A percentile compares a stretch with the other conserved stretches of the same genome.
These are phyloP conservation scores for Caenorhabditis virilis DNA, from an alignment of 2,888 invertebrate species.

Conservation along the genomic window DNA sequence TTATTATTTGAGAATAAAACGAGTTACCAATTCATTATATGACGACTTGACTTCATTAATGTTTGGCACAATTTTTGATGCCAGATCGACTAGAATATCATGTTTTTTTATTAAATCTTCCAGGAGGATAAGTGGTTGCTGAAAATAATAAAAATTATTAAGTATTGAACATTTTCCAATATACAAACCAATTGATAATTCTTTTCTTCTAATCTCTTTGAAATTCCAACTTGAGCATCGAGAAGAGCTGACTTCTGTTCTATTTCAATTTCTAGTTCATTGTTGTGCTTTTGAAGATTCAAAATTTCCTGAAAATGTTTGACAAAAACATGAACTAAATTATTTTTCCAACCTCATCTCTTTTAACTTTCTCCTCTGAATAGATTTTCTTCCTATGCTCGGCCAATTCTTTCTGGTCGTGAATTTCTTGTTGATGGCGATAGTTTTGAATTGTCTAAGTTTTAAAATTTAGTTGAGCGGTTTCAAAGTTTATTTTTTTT, in stretches of 20 bases:
- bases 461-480: too few relatives aligned
- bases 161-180: too few relatives aligned
- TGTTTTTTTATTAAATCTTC: conserved; percentile 31
- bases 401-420: conserved; percentile 43
- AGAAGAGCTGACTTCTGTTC: conserved; percentile 29
- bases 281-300: conserved; percentile 33
- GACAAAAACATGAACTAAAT: too few relatives aligned
- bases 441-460: conserved; percentile 44
- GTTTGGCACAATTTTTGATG: conserved; percentile 14
- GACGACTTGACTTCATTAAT: conserved; percentile 12
- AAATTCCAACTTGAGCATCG: conserved; percentile 39
- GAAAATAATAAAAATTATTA: too few relatives aligned
- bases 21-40: conserved; percentile 31
- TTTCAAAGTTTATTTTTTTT: too few relatives aligned
- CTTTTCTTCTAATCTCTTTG: conserved; percentile 32
- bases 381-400: conserved; percentile 44
- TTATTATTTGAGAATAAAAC: not conserved
- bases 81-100: conserved; percentile 10
- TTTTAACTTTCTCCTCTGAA: conserved; percentile 35
- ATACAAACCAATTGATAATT: conserved; percentile 33
- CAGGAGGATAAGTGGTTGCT: conserved; percentile 33
- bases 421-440: conserved; percentile 38
- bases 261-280: conserved; percentile 29
- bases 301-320: too few relatives aligned
- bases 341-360: too few relatives aligned